A percentile compares a stretch with the other conserved stretches of the same genome.
Evolutionary conservation across 2,797 vertebrate genomes (phyloP).

Genomic region (Pangasius larnaudii): DNA sequence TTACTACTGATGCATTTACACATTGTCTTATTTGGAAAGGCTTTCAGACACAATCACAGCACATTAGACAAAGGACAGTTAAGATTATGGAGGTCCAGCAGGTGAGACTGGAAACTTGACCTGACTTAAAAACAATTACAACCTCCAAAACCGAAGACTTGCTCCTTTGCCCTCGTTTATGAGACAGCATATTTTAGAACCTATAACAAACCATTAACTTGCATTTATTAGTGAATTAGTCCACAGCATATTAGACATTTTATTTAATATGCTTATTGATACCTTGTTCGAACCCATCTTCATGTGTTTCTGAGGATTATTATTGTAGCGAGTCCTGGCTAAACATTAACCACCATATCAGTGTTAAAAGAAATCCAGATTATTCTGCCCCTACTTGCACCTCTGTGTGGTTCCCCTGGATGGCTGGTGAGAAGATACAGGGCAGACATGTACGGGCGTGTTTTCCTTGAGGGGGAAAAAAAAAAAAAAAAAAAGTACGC

Average conservation of each 20-base stretch:
- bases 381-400: slow-evolving; percentile 30
- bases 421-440: slow-evolving; percentile 19
- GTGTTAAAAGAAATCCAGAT: slow-evolving; percentile 30
- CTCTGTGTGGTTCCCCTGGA: slow-evolving; percentile 16
- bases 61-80: slow-evolving; percentile 29
- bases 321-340: neutral
- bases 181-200: neutral
- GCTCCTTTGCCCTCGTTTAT: neutral
- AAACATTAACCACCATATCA: slow-evolving; percentile 2
- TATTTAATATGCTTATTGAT: neutral
- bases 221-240: too few species aligned
- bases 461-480: neutral
- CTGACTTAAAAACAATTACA: neutral
- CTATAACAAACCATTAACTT: neutral
- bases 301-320: neutral
- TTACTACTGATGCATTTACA: slow-evolving; percentile 11
- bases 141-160: neutral
- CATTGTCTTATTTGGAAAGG: neutral
- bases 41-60: slow-evolving; percentile 24
- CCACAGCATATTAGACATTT: too few species aligned
- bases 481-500: neutral
- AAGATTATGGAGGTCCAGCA: slow-evolving; percentile 2
- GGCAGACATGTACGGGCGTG: slow-evolving; percentile 36
- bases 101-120: slow-evolving; percentile 14
- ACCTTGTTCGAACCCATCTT: neutral